Percentiles rank a stretch among this genome's conserved stretches.
phyloP scores from a whole-genome alignment of 2,113 vertebrate genomes.

The Cephalopholis sonnerati region DNA sequence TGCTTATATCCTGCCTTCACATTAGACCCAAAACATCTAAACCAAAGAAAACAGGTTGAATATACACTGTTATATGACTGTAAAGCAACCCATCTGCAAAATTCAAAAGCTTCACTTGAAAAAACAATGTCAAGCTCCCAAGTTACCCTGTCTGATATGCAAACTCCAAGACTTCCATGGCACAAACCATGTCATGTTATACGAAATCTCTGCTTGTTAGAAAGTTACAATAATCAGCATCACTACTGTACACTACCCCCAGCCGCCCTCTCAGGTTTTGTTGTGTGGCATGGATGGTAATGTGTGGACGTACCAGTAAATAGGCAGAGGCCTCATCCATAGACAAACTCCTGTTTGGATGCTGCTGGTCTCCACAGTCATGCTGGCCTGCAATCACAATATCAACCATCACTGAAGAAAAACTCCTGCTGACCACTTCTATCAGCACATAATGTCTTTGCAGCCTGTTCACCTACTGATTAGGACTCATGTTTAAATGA shows the following conservation, averaged over 20 bases:
- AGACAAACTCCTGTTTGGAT: slow-evolving; percentile 90
- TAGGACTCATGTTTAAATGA: background rate
- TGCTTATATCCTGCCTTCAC: background rate
- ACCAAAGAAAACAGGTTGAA: background rate
- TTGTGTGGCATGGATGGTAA: background rate
- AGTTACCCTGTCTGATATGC: background rate
- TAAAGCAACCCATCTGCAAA: background rate
- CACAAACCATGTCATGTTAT: background rate
- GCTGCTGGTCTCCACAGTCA: slow-evolving; percentile 91
- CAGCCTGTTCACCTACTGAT: background rate
- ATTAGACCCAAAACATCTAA: background rate
- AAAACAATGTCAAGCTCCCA: background rate
- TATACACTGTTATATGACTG: background rate
- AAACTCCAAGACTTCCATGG: background rate
- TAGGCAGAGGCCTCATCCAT: slow-evolving; percentile 89
- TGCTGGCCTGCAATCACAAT: slow-evolving; percentile 88
- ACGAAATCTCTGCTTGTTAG: background rate
- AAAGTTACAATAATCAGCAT: background rate
- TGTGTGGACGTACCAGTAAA: slow-evolving; percentile 86
- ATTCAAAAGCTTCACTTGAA: background rate
- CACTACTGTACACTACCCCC: background rate
- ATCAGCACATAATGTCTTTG: background rate
- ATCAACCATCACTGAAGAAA: background rate
- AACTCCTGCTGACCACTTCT: background rate
- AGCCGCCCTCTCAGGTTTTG: background rate